Evolutionary conservation across 2,797 vertebrate genomes (phyloP), one percentile per base, ranked within the genome.

Genomic region (Sebastiscus albofasciatus): DNA sequence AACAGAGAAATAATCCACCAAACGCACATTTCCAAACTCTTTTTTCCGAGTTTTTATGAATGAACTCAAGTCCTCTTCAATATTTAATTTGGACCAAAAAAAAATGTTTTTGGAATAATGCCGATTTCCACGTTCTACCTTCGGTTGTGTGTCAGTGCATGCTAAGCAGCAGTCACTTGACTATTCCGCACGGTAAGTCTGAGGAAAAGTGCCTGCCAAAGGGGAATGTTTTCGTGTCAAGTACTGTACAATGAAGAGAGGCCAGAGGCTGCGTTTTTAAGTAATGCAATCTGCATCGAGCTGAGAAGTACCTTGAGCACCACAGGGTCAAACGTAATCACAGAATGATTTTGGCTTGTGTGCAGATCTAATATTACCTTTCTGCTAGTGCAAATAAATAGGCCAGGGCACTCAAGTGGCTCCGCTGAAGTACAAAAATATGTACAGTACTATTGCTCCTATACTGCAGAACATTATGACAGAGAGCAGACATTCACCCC

Each of bases 251-350:
- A 65, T 82, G 87, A 90, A 73, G 79, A 87, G 68, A 77, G 67
- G 66, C 80, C 82, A 80, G 85, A 74, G 87, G 81, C 80, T 80
- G 24, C 67, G 72, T 83, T 90, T 87, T 87, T 89, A 87, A 84
- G 86, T 92, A 90, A 92, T 79, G 76, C 78, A 82, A 86, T 89
- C 83, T 88, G 81, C 83, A 89, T 84, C 13, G 34, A 82, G 77
- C 83, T 83, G 82, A 81, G 77, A 81, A 84, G 85, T 77, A 79
- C 33, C 81, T 68, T 71, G 22, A 26, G 72, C 34, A 88, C 83
- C 69, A 85, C 73, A 31, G 81, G 85, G 90, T 92, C 83, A 89
- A 79, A 75, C 46, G 18, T 90, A 91, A 92, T 87, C 90, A 93
- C 79, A 82, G 79, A 90, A 90, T 83, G 72, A 90, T 85, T 83